These are phyloP conservation scores for Pterobdella sp. DNA, from an alignment of 2,888 invertebrate genomes.

Conservation along the genomic window DNA sequence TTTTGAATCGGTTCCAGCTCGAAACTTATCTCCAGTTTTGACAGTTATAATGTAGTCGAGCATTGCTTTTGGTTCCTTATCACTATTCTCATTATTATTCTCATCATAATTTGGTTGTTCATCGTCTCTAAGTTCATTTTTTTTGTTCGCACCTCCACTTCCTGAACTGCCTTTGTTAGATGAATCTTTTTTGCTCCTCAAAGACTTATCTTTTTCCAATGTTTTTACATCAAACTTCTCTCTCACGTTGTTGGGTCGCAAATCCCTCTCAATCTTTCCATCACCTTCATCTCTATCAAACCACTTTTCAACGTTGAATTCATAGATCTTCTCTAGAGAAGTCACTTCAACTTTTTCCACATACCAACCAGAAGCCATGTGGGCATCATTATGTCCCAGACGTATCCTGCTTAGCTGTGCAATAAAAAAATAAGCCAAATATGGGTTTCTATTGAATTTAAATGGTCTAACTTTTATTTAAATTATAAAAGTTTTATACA, in stretches of 20 bases:
- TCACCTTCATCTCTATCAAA: slow-evolving; percentile 15
- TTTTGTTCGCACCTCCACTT: neutral
- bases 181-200: neutral
- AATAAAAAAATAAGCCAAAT: neutral
- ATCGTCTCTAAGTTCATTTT: neutral
- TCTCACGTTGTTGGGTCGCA: slow-evolving; percentile 16
- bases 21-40: slow-evolving; percentile 1
- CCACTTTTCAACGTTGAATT: slow-evolving; percentile 21
- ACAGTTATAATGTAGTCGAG: neutral
- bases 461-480: too few species aligned
- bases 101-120: too few species aligned
- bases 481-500: too few species aligned
- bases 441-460: too few species aligned
- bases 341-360: neutral
- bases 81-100: too few species aligned
- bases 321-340: slow-evolving; percentile 2
- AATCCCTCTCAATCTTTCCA: slow-evolving; percentile 18
- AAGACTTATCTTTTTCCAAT: neutral
- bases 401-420: neutral
- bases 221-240: neutral
- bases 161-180: neutral
- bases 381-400: neutral
- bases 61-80: neutral
- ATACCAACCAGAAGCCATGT: neutral
- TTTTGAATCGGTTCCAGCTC: neutral